Conservation (phyloP, 2,113 vertebrate species). For the Erythrocebus patas region DNA sequence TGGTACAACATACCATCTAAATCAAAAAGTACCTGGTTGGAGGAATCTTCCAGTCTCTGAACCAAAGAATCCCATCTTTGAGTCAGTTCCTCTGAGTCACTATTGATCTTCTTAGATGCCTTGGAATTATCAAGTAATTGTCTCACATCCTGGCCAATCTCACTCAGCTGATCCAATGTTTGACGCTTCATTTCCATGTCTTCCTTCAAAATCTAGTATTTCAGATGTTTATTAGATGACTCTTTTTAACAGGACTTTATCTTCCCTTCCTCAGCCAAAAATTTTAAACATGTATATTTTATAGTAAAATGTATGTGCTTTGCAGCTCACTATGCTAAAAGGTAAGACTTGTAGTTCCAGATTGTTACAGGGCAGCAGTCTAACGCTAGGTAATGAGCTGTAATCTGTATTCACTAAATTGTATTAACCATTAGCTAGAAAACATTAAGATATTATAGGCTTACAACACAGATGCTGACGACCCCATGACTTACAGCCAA, state of each 20-base stretch:
- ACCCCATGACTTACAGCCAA: conserved; percentile 90
- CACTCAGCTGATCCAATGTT: conserved; percentile 90
- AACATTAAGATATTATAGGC: not conserved
- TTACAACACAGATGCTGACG: not conserved
- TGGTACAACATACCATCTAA: not conserved
- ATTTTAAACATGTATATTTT: not conserved
- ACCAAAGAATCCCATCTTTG: conserved; percentile 96
- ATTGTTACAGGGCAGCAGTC: not conserved
- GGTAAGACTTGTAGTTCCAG: not conserved
- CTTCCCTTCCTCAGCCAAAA: not conserved
- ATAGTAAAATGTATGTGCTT: not conserved
- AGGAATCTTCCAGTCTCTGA: conserved; percentile 95
- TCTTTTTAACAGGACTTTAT: not conserved
- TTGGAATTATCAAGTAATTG: conserved; percentile 86
- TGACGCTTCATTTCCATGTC: conserved; percentile 95
- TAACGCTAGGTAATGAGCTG: not conserved
- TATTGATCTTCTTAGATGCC: conserved; percentile 86
- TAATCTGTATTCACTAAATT: not conserved
- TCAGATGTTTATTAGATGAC: conserved; percentile 51
- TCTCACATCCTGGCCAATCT: conserved; percentile 91
- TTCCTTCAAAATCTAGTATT: conserved; percentile 92
- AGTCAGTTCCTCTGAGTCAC: conserved; percentile 90
- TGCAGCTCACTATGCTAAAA: not conserved
- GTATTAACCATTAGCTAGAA: not conserved
- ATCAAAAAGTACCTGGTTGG: conserved; percentile 89